Evolutionary conservation across 1,140 invertebrate species (phyloP).

Genomic region (Brachionus angularis): DNA sequence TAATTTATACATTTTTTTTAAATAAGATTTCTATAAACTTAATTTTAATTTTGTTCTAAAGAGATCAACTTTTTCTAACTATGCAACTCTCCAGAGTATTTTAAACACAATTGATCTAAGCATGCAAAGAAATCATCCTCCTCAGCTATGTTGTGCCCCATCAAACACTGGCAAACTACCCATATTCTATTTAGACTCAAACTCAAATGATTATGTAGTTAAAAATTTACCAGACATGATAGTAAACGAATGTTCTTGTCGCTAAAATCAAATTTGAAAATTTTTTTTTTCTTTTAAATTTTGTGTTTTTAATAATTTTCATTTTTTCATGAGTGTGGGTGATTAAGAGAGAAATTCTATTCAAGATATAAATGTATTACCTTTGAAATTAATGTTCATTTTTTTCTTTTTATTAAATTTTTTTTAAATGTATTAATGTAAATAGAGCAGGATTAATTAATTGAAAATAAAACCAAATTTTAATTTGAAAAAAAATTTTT

Average conservation of each 20-base stretch:
- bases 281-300: conserved; percentile 4
- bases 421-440: background rate
- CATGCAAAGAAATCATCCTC: background rate
- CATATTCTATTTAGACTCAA: conserved; percentile 29
- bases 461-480: background rate
- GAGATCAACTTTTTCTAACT: conserved; percentile 10
- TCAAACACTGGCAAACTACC: conserved; percentile 5
- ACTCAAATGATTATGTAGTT: conserved; percentile 34
- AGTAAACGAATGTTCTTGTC: conserved; percentile 35
- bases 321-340: background rate
- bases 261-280: background rate
- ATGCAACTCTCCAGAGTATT: conserved; percentile 32
- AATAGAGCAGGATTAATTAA: background rate
- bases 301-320: background rate
- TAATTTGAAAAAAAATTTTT: background rate
- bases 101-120: conserved; percentile 29
- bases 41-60: background rate
- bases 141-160: conserved; percentile 19
- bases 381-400: too few species aligned
- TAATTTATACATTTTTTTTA: background rate
- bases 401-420: background rate
- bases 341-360: background rate
- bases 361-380: conserved; percentile 36
- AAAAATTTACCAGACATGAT: conserved; percentile 43
- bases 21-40: background rate